Percentiles rank a stretch among this genome's conserved stretches.
Evolutionary conservation across 1,140 invertebrate genomes (phyloP).

Genomic region (Liolophura sinensis): DNA sequence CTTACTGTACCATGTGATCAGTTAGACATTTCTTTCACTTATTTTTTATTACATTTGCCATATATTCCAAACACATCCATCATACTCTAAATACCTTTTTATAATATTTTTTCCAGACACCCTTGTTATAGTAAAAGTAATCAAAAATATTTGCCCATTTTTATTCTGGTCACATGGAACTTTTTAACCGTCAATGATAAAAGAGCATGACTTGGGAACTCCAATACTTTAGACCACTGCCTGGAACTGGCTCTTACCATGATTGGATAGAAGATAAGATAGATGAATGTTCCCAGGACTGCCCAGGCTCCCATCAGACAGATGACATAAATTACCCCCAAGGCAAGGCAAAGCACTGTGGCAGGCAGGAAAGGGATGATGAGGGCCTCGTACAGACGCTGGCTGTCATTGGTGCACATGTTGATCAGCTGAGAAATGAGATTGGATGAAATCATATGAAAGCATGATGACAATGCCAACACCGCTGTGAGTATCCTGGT

Average conservation of each 20-base stretch:
- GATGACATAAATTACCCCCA: constrained; percentile 66
- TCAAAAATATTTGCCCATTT: no score
- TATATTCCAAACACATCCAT: no score
- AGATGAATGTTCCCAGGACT: constrained; percentile 67
- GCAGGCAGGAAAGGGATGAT: constrained; percentile 62
- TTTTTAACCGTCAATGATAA: no score
- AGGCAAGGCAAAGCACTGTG: constrained; percentile 14
- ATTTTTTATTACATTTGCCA: no score
- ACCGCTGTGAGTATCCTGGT: not conserved
- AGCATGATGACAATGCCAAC: not conserved
- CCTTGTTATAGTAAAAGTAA: no score
- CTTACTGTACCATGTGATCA: no score
- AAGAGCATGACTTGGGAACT: not conserved
- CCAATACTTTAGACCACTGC: not conserved
- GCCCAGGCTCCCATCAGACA: constrained; percentile 68
- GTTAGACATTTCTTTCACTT: no score
- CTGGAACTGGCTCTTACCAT: constrained; percentile 63
- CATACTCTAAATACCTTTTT: no score
- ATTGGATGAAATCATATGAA: constrained; percentile 4
- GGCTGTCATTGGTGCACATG: constrained; percentile 71
- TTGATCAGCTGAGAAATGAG: constrained; percentile 67
- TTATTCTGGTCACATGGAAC: no score
- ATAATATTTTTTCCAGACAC: no score
- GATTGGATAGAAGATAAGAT: constrained; percentile 69
- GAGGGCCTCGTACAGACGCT: constrained; percentile 69